These are phyloP conservation scores for Aphelenchoides bicaudatus DNA, from an alignment of 2,888 invertebrate genomes.

Conservation along the genomic window DNA sequence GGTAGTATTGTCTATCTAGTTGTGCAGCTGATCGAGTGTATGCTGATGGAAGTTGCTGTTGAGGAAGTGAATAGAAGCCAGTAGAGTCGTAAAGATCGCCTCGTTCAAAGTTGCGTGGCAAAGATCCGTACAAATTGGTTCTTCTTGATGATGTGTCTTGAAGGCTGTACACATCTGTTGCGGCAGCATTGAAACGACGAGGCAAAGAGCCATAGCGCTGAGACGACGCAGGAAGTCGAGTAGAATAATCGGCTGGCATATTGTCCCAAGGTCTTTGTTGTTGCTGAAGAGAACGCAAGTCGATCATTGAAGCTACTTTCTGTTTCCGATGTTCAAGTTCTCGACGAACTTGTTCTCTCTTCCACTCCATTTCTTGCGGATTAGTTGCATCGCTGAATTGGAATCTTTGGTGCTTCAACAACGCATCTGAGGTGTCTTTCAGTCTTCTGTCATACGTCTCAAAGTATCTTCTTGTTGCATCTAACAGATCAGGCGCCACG, in stretches of 20 bases:
- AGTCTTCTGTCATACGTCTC: slow-evolving; percentile 54
- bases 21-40: no score
- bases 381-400: slow-evolving; percentile 60
- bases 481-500: slow-evolving; percentile 38
- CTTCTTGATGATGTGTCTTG: slow-evolving; percentile 5
- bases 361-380: slow-evolving; percentile 66
- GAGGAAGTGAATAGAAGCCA: slow-evolving; percentile 6
- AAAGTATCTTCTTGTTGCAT: slow-evolving; percentile 49
- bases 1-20: no score
- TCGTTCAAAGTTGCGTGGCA: slow-evolving; percentile 57
- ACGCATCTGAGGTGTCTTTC: slow-evolving; percentile 37
- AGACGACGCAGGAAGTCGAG: neutral
- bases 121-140: slow-evolving; percentile 45
- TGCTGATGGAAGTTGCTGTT: neutral
- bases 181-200: slow-evolving; percentile 22
- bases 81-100: neutral
- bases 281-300: slow-evolving; percentile 35
- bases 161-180: no score
- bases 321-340: slow-evolving; percentile 69
- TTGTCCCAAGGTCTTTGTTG: no score
- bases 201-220: slow-evolving; percentile 46
- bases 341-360: slow-evolving; percentile 66
- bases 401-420: no score
- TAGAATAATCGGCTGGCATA: neutral
- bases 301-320: slow-evolving; percentile 63